Conservation (phyloP, 1,140 invertebrate genomes). For the Papilio dardanus region DNA sequence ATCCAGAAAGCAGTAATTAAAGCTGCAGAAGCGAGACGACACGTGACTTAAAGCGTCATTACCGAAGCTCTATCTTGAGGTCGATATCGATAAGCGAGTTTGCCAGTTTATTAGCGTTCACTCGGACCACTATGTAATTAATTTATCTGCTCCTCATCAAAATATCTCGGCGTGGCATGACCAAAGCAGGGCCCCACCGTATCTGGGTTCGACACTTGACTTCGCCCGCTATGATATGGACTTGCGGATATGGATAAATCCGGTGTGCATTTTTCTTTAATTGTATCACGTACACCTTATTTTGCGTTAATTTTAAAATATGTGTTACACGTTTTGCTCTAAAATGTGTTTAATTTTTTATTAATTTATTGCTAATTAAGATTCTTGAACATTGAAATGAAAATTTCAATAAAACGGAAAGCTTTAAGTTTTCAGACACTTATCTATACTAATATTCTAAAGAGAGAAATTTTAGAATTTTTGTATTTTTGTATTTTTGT, state of each 20-base stretch:
- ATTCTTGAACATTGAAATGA: background rate
- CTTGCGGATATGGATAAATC: conserved; percentile 41
- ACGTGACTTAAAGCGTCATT: conserved; percentile 33
- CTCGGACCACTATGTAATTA: conserved; percentile 61
- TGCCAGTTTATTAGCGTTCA: conserved; percentile 58
- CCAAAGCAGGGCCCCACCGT: conserved; percentile 52
- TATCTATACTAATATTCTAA: too few species aligned
- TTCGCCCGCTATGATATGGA: conserved; percentile 42
- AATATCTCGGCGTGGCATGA: conserved; percentile 63
- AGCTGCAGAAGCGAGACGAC: conserved; percentile 7
- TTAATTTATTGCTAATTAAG: background rate
- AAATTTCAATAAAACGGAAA: too few species aligned
- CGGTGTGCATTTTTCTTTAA: conserved; percentile 41
- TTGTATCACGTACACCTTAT: conserved; percentile 33
- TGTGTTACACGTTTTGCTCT: background rate
- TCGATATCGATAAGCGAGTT: conserved; percentile 59
- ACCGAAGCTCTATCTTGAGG: conserved; percentile 44
- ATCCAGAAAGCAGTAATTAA: background rate
- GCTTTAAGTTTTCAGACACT: background rate
- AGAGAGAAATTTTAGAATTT: too few species aligned
- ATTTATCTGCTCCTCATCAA: conserved; percentile 73
- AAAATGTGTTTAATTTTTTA: background rate
- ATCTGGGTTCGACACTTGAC: conserved; percentile 41
- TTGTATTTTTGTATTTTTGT: too few species aligned
- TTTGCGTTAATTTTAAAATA: conserved; percentile 13